Evolutionary conservation across 2,888 invertebrate species (phyloP), one percentile per base, ranked within the genome.

Genomic region (Camptogramma bilineatum): DNA sequence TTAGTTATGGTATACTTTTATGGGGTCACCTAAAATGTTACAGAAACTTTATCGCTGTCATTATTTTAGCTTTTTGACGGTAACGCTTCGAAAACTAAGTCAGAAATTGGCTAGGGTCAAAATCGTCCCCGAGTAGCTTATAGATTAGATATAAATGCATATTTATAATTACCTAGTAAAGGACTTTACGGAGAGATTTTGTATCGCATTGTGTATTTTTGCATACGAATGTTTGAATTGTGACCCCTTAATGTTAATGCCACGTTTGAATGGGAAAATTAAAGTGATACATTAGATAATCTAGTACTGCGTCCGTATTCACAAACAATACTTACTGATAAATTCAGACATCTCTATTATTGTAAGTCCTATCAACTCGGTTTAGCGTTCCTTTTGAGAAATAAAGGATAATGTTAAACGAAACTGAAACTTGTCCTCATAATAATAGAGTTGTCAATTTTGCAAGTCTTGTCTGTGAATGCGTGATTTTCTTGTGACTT

Each of bases 131-230:
- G 75, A 67, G 70, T 86, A 83, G 80, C 67, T 59, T 76, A 55
- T 79, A 82, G 76, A 74, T 72, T 84, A 83, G 78, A 68, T 70
- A 67, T 76, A 72, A 79, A 79, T 71, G 81, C 81, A 78, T 85
- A 85, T 85, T 81, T 81, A 82, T 82, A 80, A 61, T 61, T 53
- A 61, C 46, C 56, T 82, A 80, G 78, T 72, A 68, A 76, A 75
- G 76, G 75, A 81, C 84, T 85, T 83, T 85, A 84, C 84, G 84
- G 85, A 83, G 85, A 88, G 83, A 85, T 88, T 88, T 87, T 87
- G 85, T 85, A 85, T 82, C 73, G 85, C 83, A 65, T 64, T 64
- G 72, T 83, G 83, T 87, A 87, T 87, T 85, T 86, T 87, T 87
- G 83, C 85, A 85, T 81, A 81, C 78, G 80, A 81, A 77, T 78